These are phyloP conservation scores for Trichopoda pennipes DNA, from an alignment of 2,888 invertebrate genomes.

Conservation along the genomic window DNA sequence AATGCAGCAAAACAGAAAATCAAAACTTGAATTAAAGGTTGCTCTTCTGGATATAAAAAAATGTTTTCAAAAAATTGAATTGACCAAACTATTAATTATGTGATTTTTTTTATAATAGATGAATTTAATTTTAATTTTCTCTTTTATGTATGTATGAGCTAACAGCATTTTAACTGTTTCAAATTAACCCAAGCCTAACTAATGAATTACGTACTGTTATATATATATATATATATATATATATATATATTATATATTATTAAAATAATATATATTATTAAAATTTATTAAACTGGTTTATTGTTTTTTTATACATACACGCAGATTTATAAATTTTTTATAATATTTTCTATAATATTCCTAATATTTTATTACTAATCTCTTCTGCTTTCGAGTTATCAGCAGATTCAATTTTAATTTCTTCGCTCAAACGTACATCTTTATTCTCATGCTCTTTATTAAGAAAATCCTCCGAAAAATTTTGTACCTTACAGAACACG, in stretches of 20 bases:
- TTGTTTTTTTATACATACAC: too few species aligned
- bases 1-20: conserved; percentile 5
- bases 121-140: too few species aligned
- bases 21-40: conserved; percentile 19
- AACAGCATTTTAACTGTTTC: too few species aligned
- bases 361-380: conserved; percentile 15
- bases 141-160: too few species aligned
- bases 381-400: conserved; percentile 12
- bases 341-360: neutral
- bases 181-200: too few species aligned
- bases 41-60: conserved; percentile 21
- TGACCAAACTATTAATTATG: neutral
- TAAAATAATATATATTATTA: neutral
- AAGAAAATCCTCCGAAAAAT: neutral
- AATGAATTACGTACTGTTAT: too few species aligned
- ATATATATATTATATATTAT: too few species aligned
- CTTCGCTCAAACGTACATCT: neutral
- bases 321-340: neutral
- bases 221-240: too few species aligned
- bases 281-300: too few species aligned
- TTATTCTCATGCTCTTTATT: conserved; percentile 1
- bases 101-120: neutral
- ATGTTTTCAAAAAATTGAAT: conserved; percentile 19
- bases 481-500: conserved; percentile 12
- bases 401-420: neutral